Evolutionary conservation across 1,140 invertebrate species (phyloP).

Genomic region (Cepaea nemoralis): DNA sequence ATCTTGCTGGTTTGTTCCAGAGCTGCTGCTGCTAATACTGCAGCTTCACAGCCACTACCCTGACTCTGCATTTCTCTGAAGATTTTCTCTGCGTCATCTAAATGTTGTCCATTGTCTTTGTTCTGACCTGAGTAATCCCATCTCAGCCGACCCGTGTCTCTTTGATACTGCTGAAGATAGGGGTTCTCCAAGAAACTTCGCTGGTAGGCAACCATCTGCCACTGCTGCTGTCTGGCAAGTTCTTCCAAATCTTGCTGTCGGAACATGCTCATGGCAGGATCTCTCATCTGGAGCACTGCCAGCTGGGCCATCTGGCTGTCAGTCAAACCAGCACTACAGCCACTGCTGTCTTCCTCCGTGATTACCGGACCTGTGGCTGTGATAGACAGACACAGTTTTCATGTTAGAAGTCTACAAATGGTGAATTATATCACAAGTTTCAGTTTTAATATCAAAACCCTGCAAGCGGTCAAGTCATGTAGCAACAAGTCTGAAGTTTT

Average conservation of each 20-base stretch:
- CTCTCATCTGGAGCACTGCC: constrained; percentile 37
- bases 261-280: constrained; percentile 32
- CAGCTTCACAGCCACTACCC: constrained; percentile 17
- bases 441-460: no score
- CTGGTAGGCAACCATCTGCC: constrained; percentile 40
- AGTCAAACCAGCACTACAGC: constrained; percentile 15
- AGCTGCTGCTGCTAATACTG: constrained; percentile 22
- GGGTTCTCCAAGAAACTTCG: constrained; percentile 40
- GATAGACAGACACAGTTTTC: neutral
- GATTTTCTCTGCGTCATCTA: constrained; percentile 25
- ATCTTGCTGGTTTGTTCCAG: constrained; percentile 31
- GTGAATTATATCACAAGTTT: no score
- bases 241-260: constrained; percentile 39
- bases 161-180: constrained; percentile 40
- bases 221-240: constrained; percentile 41
- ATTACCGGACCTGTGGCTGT: constrained; percentile 34
- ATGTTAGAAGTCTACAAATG: no score
- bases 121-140: constrained; percentile 33
- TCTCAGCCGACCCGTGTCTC: constrained; percentile 27
- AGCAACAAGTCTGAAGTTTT: no score
- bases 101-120: constrained; percentile 12
- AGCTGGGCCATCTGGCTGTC: constrained; percentile 32
- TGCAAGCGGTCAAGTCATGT: no score
- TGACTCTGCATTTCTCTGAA: constrained; percentile 29
- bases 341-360: constrained; percentile 30